Base-by-base conservation (phyloP, 2,113 vertebrate species). In the Petaurus breviceps region DNA sequence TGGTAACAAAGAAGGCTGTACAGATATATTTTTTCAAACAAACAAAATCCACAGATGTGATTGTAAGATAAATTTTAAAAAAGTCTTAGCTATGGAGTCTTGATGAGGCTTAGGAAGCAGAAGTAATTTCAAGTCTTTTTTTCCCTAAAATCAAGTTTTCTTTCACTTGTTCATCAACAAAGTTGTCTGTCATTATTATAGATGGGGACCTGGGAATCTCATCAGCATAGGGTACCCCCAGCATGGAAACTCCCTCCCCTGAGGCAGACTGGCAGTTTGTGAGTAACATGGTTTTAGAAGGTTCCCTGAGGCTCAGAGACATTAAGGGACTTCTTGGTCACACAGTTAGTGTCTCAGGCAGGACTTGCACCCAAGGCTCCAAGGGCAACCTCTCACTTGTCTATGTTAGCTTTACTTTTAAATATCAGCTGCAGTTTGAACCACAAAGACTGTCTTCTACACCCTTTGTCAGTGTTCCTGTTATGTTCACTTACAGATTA, bases 11-110 rank as follows among this genome's bases (percentile, higher is more conserved):
- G 97, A 97, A 97, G 98, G 98, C 98, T 98, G 98, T 98, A 98
- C 97, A 98, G 98, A 96, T 98, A 92, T 98, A 98, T 98, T 99
- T 98, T 98, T 98, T 98, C 98, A 98, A 94, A 98, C 95, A 97
- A 98, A 98, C 94, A 98, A 97, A 98, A 98, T 95, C 97, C 98
- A 94, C 92, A 98, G 98, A 93, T 54, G 94, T 96, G 97, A 95
- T 54, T 68, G 98, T 96, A 92, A 97, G 95, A 97, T 97, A 97
- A n/a, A n/a, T n/a, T n/a, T 97, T 96, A 97, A 96, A 97, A 95
- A 51, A 46, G 49, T 4, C 89, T 91, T 93, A 51, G 50, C 89
- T 84, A 49, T 4, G 53, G 95, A 97, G 91, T 91, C 77, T 53
- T 53, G 91, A 92, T 61, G 91, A 93, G 55, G 53, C 54, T 96